Percentiles rank a stretch among this genome's conserved stretches.
Conservation (phyloP, 2,113 vertebrate species). For the Calcarius ornatus region DNA sequence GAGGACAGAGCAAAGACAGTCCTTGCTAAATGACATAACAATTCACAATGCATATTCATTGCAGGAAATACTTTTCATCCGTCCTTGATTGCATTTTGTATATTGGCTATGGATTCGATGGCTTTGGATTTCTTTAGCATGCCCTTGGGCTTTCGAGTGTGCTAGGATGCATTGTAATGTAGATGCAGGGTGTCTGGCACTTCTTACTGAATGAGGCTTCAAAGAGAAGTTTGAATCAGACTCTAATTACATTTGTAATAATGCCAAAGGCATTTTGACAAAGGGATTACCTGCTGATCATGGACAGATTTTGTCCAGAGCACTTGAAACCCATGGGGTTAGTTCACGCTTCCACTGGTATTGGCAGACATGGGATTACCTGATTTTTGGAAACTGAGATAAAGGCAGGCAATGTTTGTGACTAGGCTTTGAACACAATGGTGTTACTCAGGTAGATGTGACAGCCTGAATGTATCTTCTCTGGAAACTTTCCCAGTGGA, state of each 20-base stretch:
- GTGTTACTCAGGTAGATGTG: not conserved
- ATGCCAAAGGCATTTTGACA: constrained; percentile 17
- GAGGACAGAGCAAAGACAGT: not conserved
- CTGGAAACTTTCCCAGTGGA: not conserved
- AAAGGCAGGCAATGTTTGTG: not conserved
- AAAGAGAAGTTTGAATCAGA: constrained; percentile 39
- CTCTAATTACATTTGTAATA: constrained; percentile 28
- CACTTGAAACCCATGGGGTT: accelerated
- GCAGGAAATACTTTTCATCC: constrained; percentile 30
- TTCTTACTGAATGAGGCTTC: constrained; percentile 28
- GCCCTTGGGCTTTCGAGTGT: constrained; percentile 35
- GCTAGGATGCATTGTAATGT: constrained; percentile 33
- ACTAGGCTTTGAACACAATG: not conserved
- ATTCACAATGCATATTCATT: constrained; percentile 7
- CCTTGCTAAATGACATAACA: not conserved
- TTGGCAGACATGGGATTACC: not conserved
- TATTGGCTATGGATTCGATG: constrained; percentile 13
- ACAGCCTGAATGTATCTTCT: not conserved
- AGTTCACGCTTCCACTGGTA: not conserved
- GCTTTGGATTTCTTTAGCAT: constrained; percentile 30
- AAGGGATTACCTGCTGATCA: not conserved
- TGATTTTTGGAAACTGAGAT: not conserved
- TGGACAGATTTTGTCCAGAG: not conserved
- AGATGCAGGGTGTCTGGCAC: constrained; percentile 45
- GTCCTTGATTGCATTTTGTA: constrained; percentile 14